Evolutionary conservation across 2,113 vertebrate genomes (phyloP), one percentile per base, ranked within the genome.

Genomic region (Bufo gargarizans): DNA sequence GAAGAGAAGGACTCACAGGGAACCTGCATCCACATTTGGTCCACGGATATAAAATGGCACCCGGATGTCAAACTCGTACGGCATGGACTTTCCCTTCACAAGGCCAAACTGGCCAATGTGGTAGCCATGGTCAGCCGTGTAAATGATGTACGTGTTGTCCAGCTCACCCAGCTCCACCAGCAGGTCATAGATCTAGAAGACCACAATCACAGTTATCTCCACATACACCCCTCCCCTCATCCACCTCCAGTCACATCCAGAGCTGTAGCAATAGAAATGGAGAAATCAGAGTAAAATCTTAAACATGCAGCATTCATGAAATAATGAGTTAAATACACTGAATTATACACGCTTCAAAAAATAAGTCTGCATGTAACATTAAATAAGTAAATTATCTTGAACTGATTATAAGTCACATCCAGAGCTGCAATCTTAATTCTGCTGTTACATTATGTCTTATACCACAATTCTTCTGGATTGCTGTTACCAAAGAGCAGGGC

Each of bases 71-170:
- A 99, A 99, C 91, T 99, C 98, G 0, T 99, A 99, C 0, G 98
- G 98, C 98, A 99, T 99, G 14, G 98, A 99, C 92, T 99, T 99
- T 47, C 98, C 98, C 92, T 99, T 99, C 84, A 99, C 97, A 90
- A 99, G 94, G 7, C 98, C 98, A 84, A 99, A 99, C 93, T 99
- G 98, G 53, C 98, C 98, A 6, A 99, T 98, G 84, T 99, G 98
- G 92, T 99, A 99, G 87, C 98, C 98, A 0, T 99, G 98, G 93
- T 99, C 98, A 0, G 98, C 97, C 0, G 97, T 99, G 92, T 98
- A 99, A 90, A 99, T 97, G 82, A 99, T 89, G 91, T 99, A 99
- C 0, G 98, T 99, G 91, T 99, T 99, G 85, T 99, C 97, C 93
- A 99, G 91, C 91, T 99, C 98, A 0, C 97, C 98, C 0, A 93